Percentiles rank a stretch among this genome's conserved stretches.
Conservation (phyloP, 2,797 vertebrate species). For the Craterocephalus amniculus region DNA sequence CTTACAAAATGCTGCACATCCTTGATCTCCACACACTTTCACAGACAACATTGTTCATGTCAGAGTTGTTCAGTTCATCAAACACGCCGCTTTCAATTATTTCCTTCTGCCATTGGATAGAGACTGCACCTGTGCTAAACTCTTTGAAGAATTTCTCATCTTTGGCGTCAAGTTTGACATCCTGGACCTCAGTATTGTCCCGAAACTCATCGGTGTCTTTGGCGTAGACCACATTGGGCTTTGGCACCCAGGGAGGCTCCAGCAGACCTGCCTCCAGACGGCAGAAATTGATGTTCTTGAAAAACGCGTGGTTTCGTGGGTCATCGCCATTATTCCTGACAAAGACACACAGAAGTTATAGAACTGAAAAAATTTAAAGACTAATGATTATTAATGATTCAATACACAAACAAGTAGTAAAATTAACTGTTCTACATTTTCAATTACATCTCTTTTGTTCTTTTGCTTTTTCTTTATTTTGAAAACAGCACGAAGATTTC, state of each 20-base stretch:
- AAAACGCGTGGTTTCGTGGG: conserved; percentile 87
- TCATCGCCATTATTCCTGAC: conserved; percentile 78
- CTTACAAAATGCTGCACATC: conserved; percentile 86
- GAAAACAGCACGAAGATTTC: no score
- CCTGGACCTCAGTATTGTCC: conserved; percentile 83
- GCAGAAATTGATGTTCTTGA: conserved; percentile 87
- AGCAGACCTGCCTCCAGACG: conserved; percentile 87
- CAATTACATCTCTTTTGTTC: no score
- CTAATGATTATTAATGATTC: not conserved
- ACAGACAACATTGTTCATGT: conserved; percentile 44
- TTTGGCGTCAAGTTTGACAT: conserved; percentile 83
- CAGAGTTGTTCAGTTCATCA: conserved; percentile 85
- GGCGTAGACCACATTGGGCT: conserved; percentile 87
- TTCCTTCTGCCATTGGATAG: conserved; percentile 89
- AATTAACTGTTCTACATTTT: no score
- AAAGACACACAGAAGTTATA: not conserved
- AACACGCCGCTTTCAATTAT: conserved; percentile 89
- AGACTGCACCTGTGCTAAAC: conserved; percentile 89
- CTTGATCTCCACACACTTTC: conserved; percentile 76
- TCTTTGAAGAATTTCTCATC: conserved; percentile 88
- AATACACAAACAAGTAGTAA: no score
- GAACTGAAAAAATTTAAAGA: no score
- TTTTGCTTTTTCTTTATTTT: no score
- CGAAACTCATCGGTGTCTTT: conserved; percentile 84
- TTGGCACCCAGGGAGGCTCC: conserved; percentile 89